Conservation (phyloP, 2,113 vertebrate genomes). For the Antennarius striatus region DNA sequence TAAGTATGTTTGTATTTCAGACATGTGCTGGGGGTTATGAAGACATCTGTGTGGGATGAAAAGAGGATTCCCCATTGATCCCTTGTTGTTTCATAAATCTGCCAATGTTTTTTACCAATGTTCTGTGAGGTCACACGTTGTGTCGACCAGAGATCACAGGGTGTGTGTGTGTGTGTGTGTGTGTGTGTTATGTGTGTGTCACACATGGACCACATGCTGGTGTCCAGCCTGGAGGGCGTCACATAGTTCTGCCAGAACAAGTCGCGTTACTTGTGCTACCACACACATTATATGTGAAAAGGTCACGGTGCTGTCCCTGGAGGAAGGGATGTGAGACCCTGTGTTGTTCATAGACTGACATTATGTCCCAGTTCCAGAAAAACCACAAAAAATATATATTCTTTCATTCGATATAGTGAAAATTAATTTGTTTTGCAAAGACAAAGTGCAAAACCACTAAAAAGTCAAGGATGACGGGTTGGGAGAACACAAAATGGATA, state of each 20-base stretch:
- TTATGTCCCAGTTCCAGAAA: slow-evolving; percentile 9
- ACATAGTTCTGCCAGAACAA: slow-evolving; percentile 63
- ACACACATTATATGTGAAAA: slow-evolving; percentile 66
- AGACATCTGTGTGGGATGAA: slow-evolving; percentile 6
- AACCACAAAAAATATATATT: background rate
- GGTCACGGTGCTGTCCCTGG: slow-evolving; percentile 60
- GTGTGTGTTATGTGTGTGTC: slow-evolving; percentile 36
- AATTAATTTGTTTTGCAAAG: too few relatives aligned
- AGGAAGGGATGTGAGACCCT: slow-evolving; percentile 49
- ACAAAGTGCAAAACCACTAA: too few relatives aligned
- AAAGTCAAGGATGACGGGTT: too few relatives aligned
- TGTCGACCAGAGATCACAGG: slow-evolving; percentile 42
- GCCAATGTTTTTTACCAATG: slow-evolving; percentile 7
- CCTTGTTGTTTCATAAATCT: slow-evolving; percentile 44
- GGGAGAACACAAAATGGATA: too few relatives aligned
- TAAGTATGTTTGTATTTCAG: slow-evolving; percentile 15
- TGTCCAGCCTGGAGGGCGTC: slow-evolving; percentile 58
- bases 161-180: slow-evolving; percentile 36
- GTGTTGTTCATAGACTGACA: slow-evolving; percentile 34
- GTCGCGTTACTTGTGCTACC: slow-evolving; percentile 58
- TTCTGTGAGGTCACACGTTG: slow-evolving; percentile 41
- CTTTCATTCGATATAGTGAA: too few relatives aligned
- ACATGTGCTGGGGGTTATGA: slow-evolving; percentile 6
- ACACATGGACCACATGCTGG: slow-evolving; percentile 58
- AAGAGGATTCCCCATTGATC: slow-evolving; percentile 54